Evolutionary conservation across 2,113 vertebrate genomes (phyloP).

Genomic region (Pitta sordida): DNA sequence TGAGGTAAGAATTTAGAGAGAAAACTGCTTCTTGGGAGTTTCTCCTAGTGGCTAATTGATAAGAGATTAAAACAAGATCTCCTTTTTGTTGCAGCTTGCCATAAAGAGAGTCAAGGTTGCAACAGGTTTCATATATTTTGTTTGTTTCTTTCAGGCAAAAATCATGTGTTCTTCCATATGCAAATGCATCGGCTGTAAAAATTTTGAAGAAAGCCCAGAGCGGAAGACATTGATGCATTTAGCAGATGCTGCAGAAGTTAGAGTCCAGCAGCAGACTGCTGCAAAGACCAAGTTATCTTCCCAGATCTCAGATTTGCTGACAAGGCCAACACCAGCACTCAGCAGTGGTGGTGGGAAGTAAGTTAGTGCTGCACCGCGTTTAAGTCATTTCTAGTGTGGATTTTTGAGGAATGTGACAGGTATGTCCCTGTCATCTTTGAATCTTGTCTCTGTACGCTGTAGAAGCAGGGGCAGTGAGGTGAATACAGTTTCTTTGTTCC

Average conservation of each 20-base stretch:
- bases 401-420: background rate
- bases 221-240: slow-evolving; percentile 97
- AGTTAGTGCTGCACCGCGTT: background rate
- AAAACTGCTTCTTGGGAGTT: background rate
- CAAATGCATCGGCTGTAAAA: slow-evolving; percentile 97
- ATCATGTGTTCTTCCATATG: slow-evolving; percentile 99
- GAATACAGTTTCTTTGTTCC: background rate
- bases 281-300: slow-evolving; percentile 97
- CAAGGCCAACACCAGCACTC: slow-evolving; percentile 84
- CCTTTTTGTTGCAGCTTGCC: background rate
- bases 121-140: background rate
- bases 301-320: slow-evolving; percentile 95
- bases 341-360: slow-evolving; percentile 91
- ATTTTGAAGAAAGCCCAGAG: slow-evolving; percentile 98
- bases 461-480: background rate
- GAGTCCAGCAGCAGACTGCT: slow-evolving; percentile 95
- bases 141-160: slow-evolving; percentile 83
- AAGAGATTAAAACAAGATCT: background rate
- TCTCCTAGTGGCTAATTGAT: background rate
- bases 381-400: background rate
- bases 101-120: background rate
- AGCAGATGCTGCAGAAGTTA: slow-evolving; percentile 94
- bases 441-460: background rate
- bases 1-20: background rate
- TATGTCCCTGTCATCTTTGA: background rate